Evolutionary conservation across 2,797 vertebrate genomes (phyloP), one percentile per base, ranked within the genome.

Genomic region (Poeciliopsis presidionis): DNA sequence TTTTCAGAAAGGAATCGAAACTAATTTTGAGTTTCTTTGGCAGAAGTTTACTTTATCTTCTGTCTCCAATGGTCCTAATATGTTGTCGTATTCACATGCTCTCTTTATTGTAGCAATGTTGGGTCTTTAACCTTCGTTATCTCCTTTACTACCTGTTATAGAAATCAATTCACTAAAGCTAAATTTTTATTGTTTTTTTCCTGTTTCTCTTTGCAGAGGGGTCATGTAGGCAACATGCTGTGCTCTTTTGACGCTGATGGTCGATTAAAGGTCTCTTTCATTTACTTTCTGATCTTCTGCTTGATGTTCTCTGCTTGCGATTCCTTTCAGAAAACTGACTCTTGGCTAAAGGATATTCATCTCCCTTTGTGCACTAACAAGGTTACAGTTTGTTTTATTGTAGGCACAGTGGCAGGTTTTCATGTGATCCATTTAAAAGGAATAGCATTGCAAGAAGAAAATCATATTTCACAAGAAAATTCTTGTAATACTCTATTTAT

Each of bases 261-360:
- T 86, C 90, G 85, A 93, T 83, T 90, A 61, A 93, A 95, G 93
- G 92, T 92, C 89, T 88, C 80, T 83, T 89, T 89, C 84, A 87
- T 76, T 57, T 51, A 78, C 75, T 87, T 76, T 88, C 82, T 79
- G 41, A 79, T 86, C 83, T 69, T 67, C 75, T 87, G 72, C 84
- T 80, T 72, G 7, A 46, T 89, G 55, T 79, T 82, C 74, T 89
- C 61, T 3, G 65, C 72, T 70, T 43, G 7, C 74, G 3, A 1
- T 74, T 49, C 81, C 36, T 20, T 0, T 30, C 6, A 53, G 75
- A 39, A 22, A 28, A 43, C 45, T 28, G 77, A 25, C 1, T 28
- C 61, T 77, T 39, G 72, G 49, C 57, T 72, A 41, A 51, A 71
- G 78, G 77, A 75, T 67, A 47, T 77, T 74, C 33, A 47, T 59